These are phyloP conservation scores for Thera obeliscata DNA, from an alignment of 2,888 invertebrate species.

Conservation along the genomic window DNA sequence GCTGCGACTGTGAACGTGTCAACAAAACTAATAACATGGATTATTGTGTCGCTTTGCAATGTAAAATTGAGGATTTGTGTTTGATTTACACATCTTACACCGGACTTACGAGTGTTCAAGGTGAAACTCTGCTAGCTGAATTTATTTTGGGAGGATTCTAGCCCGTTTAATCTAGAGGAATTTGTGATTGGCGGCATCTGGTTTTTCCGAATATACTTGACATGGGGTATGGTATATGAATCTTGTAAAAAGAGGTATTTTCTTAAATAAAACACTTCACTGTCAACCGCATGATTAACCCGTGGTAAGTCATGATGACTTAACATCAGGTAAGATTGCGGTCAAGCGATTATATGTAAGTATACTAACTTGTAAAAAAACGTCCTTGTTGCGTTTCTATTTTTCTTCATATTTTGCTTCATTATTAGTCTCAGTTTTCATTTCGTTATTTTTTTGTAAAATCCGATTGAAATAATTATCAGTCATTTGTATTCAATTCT, in stretches of 20 bases:
- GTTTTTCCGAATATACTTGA: background rate
- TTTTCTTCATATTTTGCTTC: background rate
- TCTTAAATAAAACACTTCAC: too few species aligned
- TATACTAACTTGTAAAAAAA: too few species aligned
- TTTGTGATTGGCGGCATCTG: background rate
- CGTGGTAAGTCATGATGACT: too few species aligned
- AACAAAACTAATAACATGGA: conserved; percentile 68
- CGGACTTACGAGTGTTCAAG: background rate
- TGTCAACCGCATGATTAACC: too few species aligned
- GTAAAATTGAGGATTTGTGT: conserved; percentile 33
- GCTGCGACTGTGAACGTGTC: conserved; percentile 66
- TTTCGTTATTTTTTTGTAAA: background rate
- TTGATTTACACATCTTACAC: conserved; percentile 32
- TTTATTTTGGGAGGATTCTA: background rate
- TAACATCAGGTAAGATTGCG: too few species aligned
- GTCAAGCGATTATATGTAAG: too few species aligned
- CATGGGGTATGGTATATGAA: too few species aligned
- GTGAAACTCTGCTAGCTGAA: background rate
- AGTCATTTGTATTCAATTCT: conserved; percentile 11
- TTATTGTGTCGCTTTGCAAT: conserved; percentile 51
- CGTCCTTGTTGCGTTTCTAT: too few species aligned
- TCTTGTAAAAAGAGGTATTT: too few species aligned
- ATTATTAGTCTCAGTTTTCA: background rate
- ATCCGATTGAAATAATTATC: background rate
- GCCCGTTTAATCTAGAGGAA: background rate